Base-by-base conservation (phyloP, 2,113 vertebrate genomes). In the Mola mola region DNA sequence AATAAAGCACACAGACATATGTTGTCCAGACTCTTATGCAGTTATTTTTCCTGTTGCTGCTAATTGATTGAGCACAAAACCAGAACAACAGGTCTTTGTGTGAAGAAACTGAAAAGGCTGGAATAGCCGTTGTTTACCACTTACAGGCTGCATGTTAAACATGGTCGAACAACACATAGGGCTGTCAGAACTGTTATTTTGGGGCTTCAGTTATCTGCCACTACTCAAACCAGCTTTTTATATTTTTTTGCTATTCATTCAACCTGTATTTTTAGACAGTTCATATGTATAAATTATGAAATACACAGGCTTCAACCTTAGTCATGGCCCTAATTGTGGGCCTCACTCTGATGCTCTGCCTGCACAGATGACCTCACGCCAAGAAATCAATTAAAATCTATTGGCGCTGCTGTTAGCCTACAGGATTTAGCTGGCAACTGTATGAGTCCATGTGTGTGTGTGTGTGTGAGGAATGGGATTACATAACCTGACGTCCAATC, bases 401-500 rank as follows among this genome's bases (percentile, higher is more conserved):
- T 33, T 6, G 22, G 60, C 5, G 40, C 52, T 29, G 60, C 28
- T 33, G 10, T 51, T 25, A 29, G 26, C 38, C 12, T 20, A 11
- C 7, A 16, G 4, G 1, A 46, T 24, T 44, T 6, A 50, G 28
- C 59, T 6, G 25, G 50, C 60, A 13, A n/a, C n/a, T 7, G 1
- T 19, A 12, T n/a, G 44, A 40, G 24, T 20, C n/a, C 8, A 6
- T 9, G 36, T 29, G 34, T 17, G 29, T 8, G 9, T 40, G 38
- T 28, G 52, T 16, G 38, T 21, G 47, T 4, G 15, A 16, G 34
- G 25, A 60, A 51, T 37, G 17, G 36, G 42, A 57, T 82, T 82
- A 72, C 17, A 48, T 69, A 84, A 81, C 38, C 31, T 10, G 46
- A 43, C 63, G 69, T 82, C 31, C 9, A 20, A 71, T 76, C 1